phyloP scores from a whole-genome alignment of 2,888 invertebrate species.

The Rhagophthalmus giganteus region DNA sequence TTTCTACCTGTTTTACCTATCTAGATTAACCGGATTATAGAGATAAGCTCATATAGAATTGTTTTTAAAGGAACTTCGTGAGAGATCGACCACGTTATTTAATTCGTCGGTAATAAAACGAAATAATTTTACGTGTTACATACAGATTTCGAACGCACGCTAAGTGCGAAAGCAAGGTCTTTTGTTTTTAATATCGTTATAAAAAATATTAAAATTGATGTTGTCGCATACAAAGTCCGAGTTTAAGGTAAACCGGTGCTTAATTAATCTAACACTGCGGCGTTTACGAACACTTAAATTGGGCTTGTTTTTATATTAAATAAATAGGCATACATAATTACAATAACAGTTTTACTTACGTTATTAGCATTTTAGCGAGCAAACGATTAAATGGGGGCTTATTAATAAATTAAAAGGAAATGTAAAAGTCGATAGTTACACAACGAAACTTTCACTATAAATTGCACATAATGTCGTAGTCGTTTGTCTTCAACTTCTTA shows the following conservation, averaged over 20 bases:
- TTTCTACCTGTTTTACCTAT: slow-evolving; percentile 3
- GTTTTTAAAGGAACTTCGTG: no score
- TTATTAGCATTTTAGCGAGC: slow-evolving; percentile 27
- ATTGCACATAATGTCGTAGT: slow-evolving; percentile 26
- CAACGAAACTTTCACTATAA: slow-evolving; percentile 34
- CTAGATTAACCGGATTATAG: slow-evolving; percentile 1
- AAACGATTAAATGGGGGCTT: slow-evolving; percentile 12
- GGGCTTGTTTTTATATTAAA: background rate
- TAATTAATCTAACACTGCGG: no score
- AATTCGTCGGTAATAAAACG: no score
- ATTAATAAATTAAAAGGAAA: slow-evolving; percentile 33
- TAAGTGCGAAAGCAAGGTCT: slow-evolving; percentile 3
- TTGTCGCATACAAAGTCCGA: background rate
- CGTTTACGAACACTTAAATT: no score
- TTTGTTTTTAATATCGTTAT: background rate
- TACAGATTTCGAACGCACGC: no score
- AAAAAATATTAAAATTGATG: background rate
- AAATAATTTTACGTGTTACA: no score
- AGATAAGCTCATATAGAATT: no score
- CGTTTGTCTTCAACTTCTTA: slow-evolving; percentile 5
- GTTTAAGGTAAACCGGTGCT: slow-evolving; percentile 3
- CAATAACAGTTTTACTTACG: slow-evolving; percentile 17
- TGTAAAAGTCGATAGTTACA: slow-evolving; percentile 32
- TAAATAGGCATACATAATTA: background rate
- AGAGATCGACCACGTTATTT: no score